phyloP scores from a whole-genome alignment of 2,797 vertebrate species.

The Poecilia picta region DNA sequence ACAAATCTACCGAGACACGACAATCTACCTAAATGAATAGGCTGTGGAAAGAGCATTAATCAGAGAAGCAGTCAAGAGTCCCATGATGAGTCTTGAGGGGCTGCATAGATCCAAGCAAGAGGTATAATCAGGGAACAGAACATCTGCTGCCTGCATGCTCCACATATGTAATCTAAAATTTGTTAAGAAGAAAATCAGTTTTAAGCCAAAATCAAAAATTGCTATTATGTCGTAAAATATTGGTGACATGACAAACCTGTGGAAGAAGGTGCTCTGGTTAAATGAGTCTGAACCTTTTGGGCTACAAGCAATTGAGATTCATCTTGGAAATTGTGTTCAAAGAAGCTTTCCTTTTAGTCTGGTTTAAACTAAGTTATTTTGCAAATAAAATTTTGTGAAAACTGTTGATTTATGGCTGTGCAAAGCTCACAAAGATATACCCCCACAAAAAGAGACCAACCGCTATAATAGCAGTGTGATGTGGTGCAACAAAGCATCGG shows the following conservation, averaged over 20 bases:
- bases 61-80: background rate
- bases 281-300: background rate
- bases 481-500: background rate
- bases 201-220: background rate
- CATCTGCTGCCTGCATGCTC: background rate
- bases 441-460: background rate
- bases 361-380: background rate
- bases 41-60: background rate
- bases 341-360: background rate
- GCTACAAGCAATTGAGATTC: background rate
- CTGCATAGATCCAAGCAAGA: background rate
- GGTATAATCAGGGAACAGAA: background rate
- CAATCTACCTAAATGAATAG: background rate
- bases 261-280: background rate
- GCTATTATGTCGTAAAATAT: background rate
- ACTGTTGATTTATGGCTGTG: background rate
- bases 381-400: background rate
- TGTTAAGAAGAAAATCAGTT: background rate
- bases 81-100: background rate
- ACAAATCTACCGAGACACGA: background rate
- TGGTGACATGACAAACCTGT: background rate
- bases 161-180: background rate
- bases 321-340: background rate
- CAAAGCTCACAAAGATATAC: background rate
- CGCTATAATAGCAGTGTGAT: background rate